These are phyloP conservation scores for Sinhomidia bicolor DNA, from an alignment of 2,888 invertebrate genomes.

Conservation along the genomic window DNA sequence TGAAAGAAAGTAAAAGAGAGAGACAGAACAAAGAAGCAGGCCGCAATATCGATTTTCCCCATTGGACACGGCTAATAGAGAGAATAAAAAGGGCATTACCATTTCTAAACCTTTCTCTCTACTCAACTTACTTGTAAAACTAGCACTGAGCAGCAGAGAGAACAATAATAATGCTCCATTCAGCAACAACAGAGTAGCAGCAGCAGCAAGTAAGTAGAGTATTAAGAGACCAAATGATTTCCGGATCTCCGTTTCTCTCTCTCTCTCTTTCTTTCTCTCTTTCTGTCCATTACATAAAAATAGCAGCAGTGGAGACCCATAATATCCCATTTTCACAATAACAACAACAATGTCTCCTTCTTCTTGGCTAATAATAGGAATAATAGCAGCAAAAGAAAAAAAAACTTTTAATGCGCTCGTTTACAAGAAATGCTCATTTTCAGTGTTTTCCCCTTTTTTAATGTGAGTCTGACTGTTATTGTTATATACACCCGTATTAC, in stretches of 20 bases:
- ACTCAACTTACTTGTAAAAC: not conserved
- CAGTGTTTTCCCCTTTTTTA: slow-evolving; percentile 20
- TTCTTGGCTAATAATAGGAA: slow-evolving; percentile 3
- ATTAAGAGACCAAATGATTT: slow-evolving; percentile 77
- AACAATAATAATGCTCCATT: too few relatives aligned
- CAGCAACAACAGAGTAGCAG: too few relatives aligned
- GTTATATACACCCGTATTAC: too few relatives aligned
- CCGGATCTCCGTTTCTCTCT: slow-evolving; percentile 68
- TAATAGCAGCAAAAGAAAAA: slow-evolving; percentile 42
- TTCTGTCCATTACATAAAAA: not conserved
- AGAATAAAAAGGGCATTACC: slow-evolving; percentile 50
- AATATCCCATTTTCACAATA: not conserved
- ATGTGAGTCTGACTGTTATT: too few relatives aligned
- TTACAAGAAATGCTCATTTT: slow-evolving; percentile 63
- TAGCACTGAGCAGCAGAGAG: too few relatives aligned
- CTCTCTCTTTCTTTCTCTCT: not conserved
- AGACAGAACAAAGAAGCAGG: not conserved
- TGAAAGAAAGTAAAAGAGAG: not conserved
- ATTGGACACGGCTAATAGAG: slow-evolving; percentile 73
- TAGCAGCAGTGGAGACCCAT: too few relatives aligned
- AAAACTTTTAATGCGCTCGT: slow-evolving; percentile 58
- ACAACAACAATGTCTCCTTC: slow-evolving; percentile 41
- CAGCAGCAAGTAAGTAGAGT: not conserved
- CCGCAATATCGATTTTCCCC: slow-evolving; percentile 77
- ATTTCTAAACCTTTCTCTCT: not conserved